A percentile compares a stretch with the other conserved stretches of the same genome.
phyloP scores from a whole-genome alignment of 2,888 invertebrate genomes.

The Meandrusa payeni region DNA sequence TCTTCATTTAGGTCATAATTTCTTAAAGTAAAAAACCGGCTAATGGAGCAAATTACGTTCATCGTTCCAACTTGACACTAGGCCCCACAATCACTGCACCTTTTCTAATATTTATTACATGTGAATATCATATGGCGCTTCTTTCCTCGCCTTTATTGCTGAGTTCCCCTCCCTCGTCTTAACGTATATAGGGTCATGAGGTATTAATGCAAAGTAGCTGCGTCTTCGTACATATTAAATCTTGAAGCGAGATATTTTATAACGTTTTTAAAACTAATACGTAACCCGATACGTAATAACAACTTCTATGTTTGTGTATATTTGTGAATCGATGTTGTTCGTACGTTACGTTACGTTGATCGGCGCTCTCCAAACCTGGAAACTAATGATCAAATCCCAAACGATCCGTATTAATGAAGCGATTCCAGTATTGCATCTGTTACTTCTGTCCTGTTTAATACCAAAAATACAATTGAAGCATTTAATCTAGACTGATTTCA shows the following conservation, averaged over 20 bases:
- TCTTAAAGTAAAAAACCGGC: not conserved
- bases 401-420: no score
- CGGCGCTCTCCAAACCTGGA: no score
- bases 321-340: no score
- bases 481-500: no score
- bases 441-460: no score
- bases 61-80: slow-evolving; percentile 54
- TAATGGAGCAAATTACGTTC: slow-evolving; percentile 10
- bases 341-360: no score
- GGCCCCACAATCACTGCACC: slow-evolving; percentile 73
- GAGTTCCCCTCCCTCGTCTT: slow-evolving; percentile 41
- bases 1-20: no score
- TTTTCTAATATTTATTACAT: slow-evolving; percentile 77
- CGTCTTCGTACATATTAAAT: slow-evolving; percentile 29
- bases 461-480: no score
- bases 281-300: no score
- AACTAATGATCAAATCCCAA: no score
- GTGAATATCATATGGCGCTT: slow-evolving; percentile 72
- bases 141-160: slow-evolving; percentile 57
- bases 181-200: slow-evolving; percentile 32
- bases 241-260: slow-evolving; percentile 21
- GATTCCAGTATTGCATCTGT: no score
- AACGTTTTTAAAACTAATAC: not conserved
- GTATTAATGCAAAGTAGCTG: slow-evolving; percentile 32
- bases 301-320: no score